Evolutionary conservation across 1,140 invertebrate genomes (phyloP).

Genomic region (Apis laboriosa): DNA sequence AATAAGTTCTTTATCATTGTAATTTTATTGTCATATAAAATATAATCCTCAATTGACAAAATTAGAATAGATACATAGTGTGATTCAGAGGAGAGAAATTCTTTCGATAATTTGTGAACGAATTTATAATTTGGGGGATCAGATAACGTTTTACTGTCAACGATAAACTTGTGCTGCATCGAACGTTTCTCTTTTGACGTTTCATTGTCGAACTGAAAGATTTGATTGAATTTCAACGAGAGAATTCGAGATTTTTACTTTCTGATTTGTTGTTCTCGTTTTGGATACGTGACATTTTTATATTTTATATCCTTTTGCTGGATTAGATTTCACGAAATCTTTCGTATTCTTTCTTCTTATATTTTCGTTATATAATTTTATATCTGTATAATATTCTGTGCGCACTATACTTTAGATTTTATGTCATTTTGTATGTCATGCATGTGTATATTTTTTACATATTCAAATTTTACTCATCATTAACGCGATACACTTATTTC

Average conservation of each 20-base stretch:
- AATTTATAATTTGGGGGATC: slow-evolving; percentile 15
- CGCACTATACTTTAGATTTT: no score
- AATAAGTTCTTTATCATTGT: no score
- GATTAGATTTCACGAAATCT: background rate
- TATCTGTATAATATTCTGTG: no score
- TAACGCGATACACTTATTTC: background rate
- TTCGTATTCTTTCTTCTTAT: background rate
- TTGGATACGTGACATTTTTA: background rate
- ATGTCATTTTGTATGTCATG: no score
- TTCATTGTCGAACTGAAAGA: background rate
- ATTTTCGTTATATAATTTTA: background rate
- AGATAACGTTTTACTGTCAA: slow-evolving; percentile 10
- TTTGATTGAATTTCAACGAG: background rate
- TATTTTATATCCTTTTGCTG: background rate
- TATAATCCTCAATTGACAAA: background rate
- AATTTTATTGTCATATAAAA: background rate
- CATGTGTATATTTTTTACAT: no score
- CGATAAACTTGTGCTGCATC: slow-evolving; percentile 10
- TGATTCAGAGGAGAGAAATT: slow-evolving; percentile 31
- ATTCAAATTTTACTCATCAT: no score
- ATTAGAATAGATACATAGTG: background rate
- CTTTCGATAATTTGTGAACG: slow-evolving; percentile 14
- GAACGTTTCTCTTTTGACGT: background rate
- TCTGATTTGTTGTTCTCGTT: background rate
- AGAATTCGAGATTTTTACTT: background rate